Evolutionary conservation across 2,113 vertebrate species (phyloP), one percentile per base, ranked within the genome.

Genomic region (Terrapene triunguis): DNA sequence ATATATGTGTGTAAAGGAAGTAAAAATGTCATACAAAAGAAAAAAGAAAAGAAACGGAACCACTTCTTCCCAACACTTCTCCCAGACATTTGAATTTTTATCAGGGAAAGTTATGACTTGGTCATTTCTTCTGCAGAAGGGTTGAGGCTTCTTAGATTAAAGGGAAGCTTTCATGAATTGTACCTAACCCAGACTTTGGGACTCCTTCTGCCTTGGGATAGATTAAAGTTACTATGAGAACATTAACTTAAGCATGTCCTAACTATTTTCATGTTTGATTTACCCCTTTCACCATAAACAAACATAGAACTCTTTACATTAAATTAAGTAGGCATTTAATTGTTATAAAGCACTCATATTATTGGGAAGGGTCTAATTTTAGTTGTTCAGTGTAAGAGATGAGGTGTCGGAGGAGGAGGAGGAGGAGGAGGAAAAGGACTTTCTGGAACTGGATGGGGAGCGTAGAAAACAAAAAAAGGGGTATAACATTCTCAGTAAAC

Each of bases 71-170:
- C 10, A 91, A 53, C 1, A 6, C 76, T 91, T 78, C 81, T 88
- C 6, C 9, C 10, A 94, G 55, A 1, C 8, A 85, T 92, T 78
- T 62, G 21, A 14, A 59, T 80, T 3, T 82, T 24, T 92, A 24
- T 55, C 48, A 48, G 69, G 8, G 55, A 76, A 89, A 91, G 80
- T 9, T 1, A 82, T 94, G 29, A 57, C 25, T 35, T 81, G 1
- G 6, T 87, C 13, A 25, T 32, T 87, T 4, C 22, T 90, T 8
- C 54, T 50, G 93, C 44, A 85, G 91, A 42, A 93, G 92, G 53
- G 91, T 13, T 83, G 65, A 82, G 91, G 88, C 74, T 83, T 54
- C 74, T 79, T 72, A 95, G 89, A 87, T 76, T 21, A 8, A 55
- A 84, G 32, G 85, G 38, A 87, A 8, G 27, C 10, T 80, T 88